Evolutionary conservation across 2,113 vertebrate species (phyloP).

Genomic region (Gadus macrocephalus): DNA sequence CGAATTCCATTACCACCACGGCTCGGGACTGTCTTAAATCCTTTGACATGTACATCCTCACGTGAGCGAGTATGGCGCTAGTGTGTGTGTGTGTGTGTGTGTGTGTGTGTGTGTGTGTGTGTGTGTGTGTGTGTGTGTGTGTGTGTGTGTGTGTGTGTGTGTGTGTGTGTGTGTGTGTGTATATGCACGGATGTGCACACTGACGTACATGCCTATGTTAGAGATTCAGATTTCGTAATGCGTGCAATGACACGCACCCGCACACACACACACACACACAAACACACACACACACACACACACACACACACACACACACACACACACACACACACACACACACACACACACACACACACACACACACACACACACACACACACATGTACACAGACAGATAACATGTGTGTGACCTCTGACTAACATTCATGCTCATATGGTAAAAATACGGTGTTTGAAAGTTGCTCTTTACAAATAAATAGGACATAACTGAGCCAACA

Average conservation of each 20-base stretch:
- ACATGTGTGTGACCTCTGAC: neutral
- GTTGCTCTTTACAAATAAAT: too few relatives aligned
- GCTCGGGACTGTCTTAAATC: neutral
- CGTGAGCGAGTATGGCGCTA: neutral
- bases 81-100: too few relatives aligned
- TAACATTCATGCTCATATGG: neutral
- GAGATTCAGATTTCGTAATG: neutral
- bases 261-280: too few relatives aligned
- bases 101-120: neutral
- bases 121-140: neutral
- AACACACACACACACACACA: too few relatives aligned
- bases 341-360: neutral
- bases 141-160: neutral
- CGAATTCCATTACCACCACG: neutral
- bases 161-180: constrained; percentile 9
- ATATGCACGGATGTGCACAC: neutral
- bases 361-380: constrained; percentile 4
- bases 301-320: too few relatives aligned
- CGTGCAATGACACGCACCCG: too few relatives aligned
- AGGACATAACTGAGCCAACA: too few relatives aligned
- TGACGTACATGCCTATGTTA: neutral
- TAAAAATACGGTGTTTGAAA: too few relatives aligned
- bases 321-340: too few relatives aligned
- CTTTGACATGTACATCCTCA: neutral
- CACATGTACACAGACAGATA: neutral